A percentile compares a stretch with the other conserved stretches of the same genome.
These are phyloP conservation scores for Aldabrachelys gigantea DNA, from an alignment of 2,113 vertebrate genomes.

Conservation along the genomic window DNA sequence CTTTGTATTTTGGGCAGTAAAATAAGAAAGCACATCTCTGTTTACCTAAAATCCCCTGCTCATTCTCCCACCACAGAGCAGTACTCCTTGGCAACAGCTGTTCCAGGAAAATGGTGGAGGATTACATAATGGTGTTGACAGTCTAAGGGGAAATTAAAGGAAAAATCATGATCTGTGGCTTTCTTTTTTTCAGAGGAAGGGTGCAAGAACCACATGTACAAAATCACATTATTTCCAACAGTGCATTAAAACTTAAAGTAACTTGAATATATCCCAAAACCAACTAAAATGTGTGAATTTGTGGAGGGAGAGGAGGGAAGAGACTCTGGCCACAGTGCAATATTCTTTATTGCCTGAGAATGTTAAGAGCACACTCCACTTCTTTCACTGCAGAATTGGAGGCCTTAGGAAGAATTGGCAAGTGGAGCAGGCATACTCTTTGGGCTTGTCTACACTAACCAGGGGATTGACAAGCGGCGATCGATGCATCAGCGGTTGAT, in stretches of 20 bases:
- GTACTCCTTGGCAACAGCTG: background rate
- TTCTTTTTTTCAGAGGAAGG: background rate
- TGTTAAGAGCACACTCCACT: background rate
- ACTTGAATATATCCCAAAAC: background rate
- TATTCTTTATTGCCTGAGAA: background rate
- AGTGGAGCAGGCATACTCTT: background rate
- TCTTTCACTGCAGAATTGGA: background rate
- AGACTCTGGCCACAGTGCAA: background rate
- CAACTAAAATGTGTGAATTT: background rate
- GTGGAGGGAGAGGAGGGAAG: background rate
- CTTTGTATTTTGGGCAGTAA: background rate
- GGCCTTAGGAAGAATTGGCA: background rate
- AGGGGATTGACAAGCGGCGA: too few species aligned
- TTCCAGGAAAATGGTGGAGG: background rate
- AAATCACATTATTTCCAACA: background rate
- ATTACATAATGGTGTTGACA: slow-evolving; percentile 4
- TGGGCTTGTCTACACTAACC: background rate
- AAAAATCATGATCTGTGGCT: background rate
- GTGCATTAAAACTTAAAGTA: background rate
- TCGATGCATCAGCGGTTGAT: too few species aligned
- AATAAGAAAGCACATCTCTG: background rate
- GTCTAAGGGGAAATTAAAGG: background rate
- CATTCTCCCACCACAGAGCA: background rate
- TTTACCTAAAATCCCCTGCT: background rate
- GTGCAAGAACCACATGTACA: background rate